Percentiles rank a stretch among this genome's conserved stretches.
These are phyloP conservation scores for Numida meleagris DNA, from an alignment of 2,113 vertebrate genomes.

Conservation along the genomic window DNA sequence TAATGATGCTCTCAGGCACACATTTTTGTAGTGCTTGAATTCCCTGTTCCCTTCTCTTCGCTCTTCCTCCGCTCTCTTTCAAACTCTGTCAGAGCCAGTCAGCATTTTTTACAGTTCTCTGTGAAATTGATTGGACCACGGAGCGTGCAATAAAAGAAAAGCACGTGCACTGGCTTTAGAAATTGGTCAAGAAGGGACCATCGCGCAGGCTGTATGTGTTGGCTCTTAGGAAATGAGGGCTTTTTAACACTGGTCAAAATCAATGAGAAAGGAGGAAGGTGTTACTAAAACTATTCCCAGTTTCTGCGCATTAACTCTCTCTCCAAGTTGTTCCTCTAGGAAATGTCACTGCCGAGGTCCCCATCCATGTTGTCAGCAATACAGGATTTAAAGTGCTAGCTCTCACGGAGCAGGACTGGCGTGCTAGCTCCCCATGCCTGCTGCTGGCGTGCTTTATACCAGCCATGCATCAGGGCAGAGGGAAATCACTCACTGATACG, in stretches of 20 bases:
- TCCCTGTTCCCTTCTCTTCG: not conserved
- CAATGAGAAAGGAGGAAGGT: not conserved
- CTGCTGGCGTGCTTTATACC: not conserved
- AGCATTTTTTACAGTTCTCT: constrained; percentile 1
- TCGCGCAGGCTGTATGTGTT: not conserved
- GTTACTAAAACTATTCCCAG: not conserved
- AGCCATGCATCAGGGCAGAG: not conserved
- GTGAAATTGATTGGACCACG: not conserved
- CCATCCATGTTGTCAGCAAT: not conserved
- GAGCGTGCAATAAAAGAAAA: not conserved
- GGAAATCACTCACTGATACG: not conserved
- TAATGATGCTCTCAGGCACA: not conserved
- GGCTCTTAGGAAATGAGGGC: not conserved
- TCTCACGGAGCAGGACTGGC: not conserved
- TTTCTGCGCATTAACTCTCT: not conserved
- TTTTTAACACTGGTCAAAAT: not conserved
- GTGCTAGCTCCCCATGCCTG: not conserved
- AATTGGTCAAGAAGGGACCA: not conserved
- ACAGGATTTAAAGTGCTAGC: not conserved
- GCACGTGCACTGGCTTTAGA: not conserved
- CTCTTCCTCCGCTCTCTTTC: not conserved
- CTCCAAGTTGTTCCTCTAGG: not conserved
- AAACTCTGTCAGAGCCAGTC: not conserved
- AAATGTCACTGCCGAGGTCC: not conserved
- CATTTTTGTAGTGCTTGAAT: not conserved